Conservation (phyloP, 2,113 vertebrate species). For the Eidolon helvum region DNA sequence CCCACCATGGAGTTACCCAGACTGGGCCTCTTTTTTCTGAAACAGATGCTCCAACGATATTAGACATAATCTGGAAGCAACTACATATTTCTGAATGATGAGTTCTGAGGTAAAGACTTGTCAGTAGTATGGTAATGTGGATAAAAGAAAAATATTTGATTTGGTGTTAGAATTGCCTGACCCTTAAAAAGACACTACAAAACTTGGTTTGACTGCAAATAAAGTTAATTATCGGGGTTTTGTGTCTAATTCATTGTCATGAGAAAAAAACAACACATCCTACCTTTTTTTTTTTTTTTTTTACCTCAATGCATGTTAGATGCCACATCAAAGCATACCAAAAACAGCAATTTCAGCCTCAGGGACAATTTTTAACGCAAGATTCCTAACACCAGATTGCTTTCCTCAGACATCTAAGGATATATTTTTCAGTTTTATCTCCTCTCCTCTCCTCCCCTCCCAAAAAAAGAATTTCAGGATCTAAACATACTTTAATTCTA, state of each 20-base stretch:
- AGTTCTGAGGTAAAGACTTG: conserved; percentile 66
- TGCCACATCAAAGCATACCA: not conserved
- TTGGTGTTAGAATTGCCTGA: conserved; percentile 47
- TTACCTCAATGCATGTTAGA: not conserved
- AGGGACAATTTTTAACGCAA: conserved; percentile 3
- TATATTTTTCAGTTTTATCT: not conserved
- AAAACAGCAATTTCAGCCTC: not conserved
- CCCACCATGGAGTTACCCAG: not conserved
- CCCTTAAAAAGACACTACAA: conserved; percentile 45
- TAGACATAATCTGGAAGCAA: conserved; percentile 67
- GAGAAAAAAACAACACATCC: not conserved
- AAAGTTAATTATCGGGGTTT: not conserved
- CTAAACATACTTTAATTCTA: conserved; percentile 2
- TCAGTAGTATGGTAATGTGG: conserved; percentile 62
- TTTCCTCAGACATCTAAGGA: not conserved
- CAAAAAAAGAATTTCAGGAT: not conserved
- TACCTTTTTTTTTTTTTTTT: fast-evolving
- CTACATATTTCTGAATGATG: conserved; percentile 70
- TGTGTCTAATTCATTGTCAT: not conserved
- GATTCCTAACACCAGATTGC: not conserved
- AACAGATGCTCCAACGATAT: conserved; percentile 45
- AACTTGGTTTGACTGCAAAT: not conserved
- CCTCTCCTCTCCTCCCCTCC: not conserved
- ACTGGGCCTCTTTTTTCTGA: not conserved
- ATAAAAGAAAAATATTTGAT: conserved; percentile 68